Evolutionary conservation across 1,140 invertebrate genomes (phyloP), one percentile per base, ranked within the genome.

Genomic region (Papilio aristodemus): DNA sequence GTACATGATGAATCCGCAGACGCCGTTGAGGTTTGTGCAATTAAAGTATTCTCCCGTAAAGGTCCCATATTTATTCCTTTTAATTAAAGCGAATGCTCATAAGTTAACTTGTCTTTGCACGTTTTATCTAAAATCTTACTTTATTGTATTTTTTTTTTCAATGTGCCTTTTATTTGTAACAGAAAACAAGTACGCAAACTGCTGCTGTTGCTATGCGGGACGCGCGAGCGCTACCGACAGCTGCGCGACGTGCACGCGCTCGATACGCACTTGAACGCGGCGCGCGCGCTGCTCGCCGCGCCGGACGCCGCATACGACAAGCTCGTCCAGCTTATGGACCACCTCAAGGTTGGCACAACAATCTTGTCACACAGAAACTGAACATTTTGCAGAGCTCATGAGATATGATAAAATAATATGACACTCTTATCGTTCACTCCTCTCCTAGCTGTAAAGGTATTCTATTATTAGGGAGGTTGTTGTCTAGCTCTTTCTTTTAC

Each of bases 1-100:
- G 85, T 99, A 99, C 82, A 98, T 99, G 96, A 98, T 99, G 96
- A 96, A 96, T 11, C 94, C 95, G 82, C 94, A 97, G 90, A 96
- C 95, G 73, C 94, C 96, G 6, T 93, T 96, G 54, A 84, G 89
- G 89, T 90, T 79, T 54, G 22, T 71, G 25, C n/a, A n/a, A n/a
- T n/a, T n/a, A n/a, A n/a, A n/a, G n/a, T n/a, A n/a, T n/a, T n/a
- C n/a, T n/a, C n/a, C n/a, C n/a, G n/a, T n/a, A n/a, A n/a, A n/a
- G n/a, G n/a, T n/a, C n/a, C n/a, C n/a, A n/a, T n/a, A n/a, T n/a
- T n/a, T n/a, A n/a, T n/a, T n/a, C n/a, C n/a, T n/a, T n/a, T n/a
- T n/a, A n/a, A n/a, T n/a, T n/a, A n/a, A n/a, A n/a, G n/a, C n/a
- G n/a, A n/a, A n/a, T n/a, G n/a, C n/a, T n/a, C n/a, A n/a, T n/a